Percentiles rank a stretch among this genome's conserved stretches.
Evolutionary conservation across 2,797 vertebrate genomes (phyloP).

Genomic region (Argentina silus): DNA sequence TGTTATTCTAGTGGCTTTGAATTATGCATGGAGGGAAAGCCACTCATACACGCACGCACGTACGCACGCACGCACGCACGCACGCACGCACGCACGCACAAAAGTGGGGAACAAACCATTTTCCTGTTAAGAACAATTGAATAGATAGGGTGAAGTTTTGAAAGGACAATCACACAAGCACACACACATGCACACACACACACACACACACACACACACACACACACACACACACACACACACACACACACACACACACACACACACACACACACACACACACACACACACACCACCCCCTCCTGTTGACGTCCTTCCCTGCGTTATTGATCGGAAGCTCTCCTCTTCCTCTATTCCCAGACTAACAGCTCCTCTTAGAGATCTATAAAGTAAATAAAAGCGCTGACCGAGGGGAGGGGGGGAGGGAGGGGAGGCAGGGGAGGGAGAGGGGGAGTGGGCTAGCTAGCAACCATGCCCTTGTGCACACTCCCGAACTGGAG

Average conservation of each 20-base stretch:
- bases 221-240: neutral
- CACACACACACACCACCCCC: slow-evolving; percentile 14
- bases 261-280: slow-evolving; percentile 4
- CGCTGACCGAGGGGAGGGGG: neutral
- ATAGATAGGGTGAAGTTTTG: no score
- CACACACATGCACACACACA: neutral
- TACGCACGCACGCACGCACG: neutral
- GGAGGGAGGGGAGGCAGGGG: neutral
- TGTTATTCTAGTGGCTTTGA: slow-evolving; percentile 12
- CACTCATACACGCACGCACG: slow-evolving; percentile 6
- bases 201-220: neutral
- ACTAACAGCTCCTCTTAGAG: slow-evolving; percentile 70
- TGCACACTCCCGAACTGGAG: slow-evolving; percentile 46
- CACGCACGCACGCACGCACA: slow-evolving; percentile 8
- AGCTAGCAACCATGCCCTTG: slow-evolving; percentile 6
- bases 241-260: neutral
- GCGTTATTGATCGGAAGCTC: slow-evolving; percentile 75
- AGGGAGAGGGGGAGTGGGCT: neutral
- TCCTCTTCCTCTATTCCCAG: slow-evolving; percentile 70
- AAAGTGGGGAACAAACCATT: no score
- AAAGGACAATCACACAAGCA: slow-evolving; percentile 16
- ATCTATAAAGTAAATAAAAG: slow-evolving; percentile 77
- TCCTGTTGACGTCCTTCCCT: slow-evolving; percentile 66
- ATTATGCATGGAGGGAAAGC: slow-evolving; percentile 31
- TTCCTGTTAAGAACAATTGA: no score